These are phyloP conservation scores for Zygogramma bicolorata DNA, from an alignment of 2,888 invertebrate species.

Conservation along the genomic window DNA sequence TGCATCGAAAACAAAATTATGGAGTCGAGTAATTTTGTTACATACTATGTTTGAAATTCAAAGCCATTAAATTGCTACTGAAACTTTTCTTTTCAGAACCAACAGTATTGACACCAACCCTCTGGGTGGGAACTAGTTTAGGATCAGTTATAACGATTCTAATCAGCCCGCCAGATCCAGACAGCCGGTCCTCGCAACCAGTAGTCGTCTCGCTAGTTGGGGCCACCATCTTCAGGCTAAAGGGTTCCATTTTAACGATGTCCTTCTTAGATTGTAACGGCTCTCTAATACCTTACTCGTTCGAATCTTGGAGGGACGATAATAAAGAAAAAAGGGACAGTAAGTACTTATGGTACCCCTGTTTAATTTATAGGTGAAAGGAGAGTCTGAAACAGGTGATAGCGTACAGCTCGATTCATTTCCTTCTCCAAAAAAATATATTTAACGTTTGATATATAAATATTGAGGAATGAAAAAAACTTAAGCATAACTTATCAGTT, in stretches of 20 bases:
- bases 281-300: slow-evolving; percentile 89
- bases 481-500: too few species aligned
- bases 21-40: too few species aligned
- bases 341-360: slow-evolving; percentile 59
- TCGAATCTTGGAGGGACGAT: slow-evolving; percentile 94
- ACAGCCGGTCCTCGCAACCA: slow-evolving; percentile 85
- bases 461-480: too few species aligned
- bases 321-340: slow-evolving; percentile 72
- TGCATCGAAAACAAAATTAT: too few species aligned
- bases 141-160: slow-evolving; percentile 96
- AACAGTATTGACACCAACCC: slow-evolving; percentile 84
- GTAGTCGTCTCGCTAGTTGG: slow-evolving; percentile 93
- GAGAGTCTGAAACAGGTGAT: too few species aligned
- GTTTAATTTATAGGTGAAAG: too few species aligned
- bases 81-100: slow-evolving; percentile 78
- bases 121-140: slow-evolving; percentile 98
- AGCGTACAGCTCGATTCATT: too few species aligned
- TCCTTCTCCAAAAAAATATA: too few species aligned
- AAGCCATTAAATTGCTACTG: too few species aligned
- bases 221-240: slow-evolving; percentile 95
- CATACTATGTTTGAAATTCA: too few species aligned
- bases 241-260: slow-evolving; percentile 94
- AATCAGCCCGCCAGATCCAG: slow-evolving; percentile 84
- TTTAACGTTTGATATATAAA: too few species aligned
- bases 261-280: slow-evolving; percentile 97